Percentiles rank a stretch among this genome's conserved stretches.
Evolutionary conservation across 2,888 invertebrate genomes (phyloP).

Genomic region (Hirtodrosophila confusa): DNA sequence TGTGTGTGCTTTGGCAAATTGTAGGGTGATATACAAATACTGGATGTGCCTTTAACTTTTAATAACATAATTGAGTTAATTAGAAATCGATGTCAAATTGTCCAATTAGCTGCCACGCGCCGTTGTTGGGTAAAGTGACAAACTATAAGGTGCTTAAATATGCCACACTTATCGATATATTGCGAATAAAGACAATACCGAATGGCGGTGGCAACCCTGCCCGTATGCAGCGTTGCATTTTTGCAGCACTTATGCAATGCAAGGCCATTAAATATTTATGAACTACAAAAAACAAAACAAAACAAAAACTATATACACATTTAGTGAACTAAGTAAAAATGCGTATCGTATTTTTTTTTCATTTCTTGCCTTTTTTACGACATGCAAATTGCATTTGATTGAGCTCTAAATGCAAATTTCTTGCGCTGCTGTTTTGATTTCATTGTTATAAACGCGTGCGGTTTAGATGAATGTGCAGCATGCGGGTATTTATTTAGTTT

Average conservation of each 20-base stretch:
- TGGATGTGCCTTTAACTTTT: not conserved
- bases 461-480: slow-evolving; percentile 41
- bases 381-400: slow-evolving; percentile 76
- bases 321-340: slow-evolving; percentile 26
- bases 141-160: not conserved
- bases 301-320: slow-evolving; percentile 2
- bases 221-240: slow-evolving; percentile 35
- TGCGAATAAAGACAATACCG: not conserved
- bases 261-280: slow-evolving; percentile 70
- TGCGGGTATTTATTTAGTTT: slow-evolving; percentile 39
- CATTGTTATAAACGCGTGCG: slow-evolving; percentile 70
- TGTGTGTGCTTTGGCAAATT: slow-evolving; percentile 7
- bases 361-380: slow-evolving; percentile 28
- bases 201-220: slow-evolving; percentile 29
- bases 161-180: not conserved
- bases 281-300: slow-evolving; percentile 26
- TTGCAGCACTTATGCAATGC: slow-evolving; percentile 51
- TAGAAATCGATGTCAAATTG: not conserved
- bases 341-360: slow-evolving; percentile 29
- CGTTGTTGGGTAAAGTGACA: not conserved
- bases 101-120: slow-evolving; percentile 5
- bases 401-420: slow-evolving; percentile 76
- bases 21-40: not conserved
- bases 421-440: slow-evolving; percentile 64
- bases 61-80: slow-evolving; percentile 7